Evolutionary conservation across 2,113 vertebrate species (phyloP).

Genomic region (Myotis davidii): DNA sequence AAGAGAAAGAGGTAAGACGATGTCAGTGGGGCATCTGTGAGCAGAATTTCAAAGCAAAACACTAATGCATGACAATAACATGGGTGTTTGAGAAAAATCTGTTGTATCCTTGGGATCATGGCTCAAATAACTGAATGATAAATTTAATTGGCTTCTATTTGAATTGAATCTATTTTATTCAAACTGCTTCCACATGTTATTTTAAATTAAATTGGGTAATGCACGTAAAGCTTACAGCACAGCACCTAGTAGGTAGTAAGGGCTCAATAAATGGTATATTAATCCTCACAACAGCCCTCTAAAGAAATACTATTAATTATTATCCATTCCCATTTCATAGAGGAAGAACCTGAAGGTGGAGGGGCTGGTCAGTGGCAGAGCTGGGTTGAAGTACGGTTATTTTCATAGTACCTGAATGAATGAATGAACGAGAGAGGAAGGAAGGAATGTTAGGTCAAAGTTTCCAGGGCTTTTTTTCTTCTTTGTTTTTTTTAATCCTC

Average conservation of each 20-base stretch:
- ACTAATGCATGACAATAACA: background rate
- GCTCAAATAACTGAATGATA: background rate
- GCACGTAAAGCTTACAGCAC: background rate
- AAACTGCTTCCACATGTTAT: background rate
- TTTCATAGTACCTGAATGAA: background rate
- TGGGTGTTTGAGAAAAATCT: background rate
- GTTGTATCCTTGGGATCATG: background rate
- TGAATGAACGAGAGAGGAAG: background rate
- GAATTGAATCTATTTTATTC: background rate
- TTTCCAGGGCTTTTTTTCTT: background rate
- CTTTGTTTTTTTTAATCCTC: background rate
- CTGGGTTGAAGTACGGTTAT: background rate
- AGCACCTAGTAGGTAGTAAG: background rate
- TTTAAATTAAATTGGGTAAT: background rate
- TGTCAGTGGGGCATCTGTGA: background rate
- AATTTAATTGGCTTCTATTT: background rate
- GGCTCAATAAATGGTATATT: background rate
- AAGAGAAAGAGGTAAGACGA: background rate
- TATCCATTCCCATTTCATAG: background rate
- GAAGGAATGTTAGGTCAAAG: background rate
- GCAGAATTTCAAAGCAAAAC: background rate
- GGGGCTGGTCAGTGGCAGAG: background rate
- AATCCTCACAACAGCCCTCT: background rate
- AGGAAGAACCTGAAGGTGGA: background rate
- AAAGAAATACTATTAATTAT: background rate